Conservation (phyloP, 2,797 vertebrate species). For the Eulemur mongoz region DNA sequence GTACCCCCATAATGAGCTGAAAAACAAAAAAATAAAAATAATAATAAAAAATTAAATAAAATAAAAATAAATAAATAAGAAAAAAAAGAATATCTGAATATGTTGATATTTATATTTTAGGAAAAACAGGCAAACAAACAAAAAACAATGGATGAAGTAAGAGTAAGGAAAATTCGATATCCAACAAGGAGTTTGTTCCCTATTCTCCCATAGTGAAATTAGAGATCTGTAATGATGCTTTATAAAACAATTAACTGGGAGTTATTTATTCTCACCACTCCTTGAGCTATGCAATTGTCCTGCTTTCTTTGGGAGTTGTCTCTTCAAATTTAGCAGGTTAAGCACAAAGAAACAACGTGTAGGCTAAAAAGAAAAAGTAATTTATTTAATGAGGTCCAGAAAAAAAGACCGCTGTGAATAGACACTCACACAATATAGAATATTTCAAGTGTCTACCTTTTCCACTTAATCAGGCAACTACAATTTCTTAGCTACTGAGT, state of each 20-base stretch:
- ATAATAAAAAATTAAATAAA: too few relatives aligned
- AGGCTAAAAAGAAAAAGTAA: background rate
- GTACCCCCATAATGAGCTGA: too few relatives aligned
- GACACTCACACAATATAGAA: background rate
- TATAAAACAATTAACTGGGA: background rate
- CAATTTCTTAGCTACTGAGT: conserved; percentile 13
- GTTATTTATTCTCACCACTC: conserved; percentile 18
- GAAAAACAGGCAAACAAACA: background rate
- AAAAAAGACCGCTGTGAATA: background rate
- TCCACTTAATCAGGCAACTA: background rate
- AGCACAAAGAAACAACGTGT: conserved; percentile 11
- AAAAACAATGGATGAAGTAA: background rate
- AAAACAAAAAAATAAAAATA: too few relatives aligned
- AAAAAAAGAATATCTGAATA: background rate
- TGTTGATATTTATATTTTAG: background rate
- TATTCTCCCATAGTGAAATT: background rate
- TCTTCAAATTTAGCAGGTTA: conserved; percentile 34
- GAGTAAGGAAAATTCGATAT: background rate
- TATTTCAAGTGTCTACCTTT: background rate
- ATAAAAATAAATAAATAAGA: too few relatives aligned
- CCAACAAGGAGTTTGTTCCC: background rate
- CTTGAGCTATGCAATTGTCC: background rate
- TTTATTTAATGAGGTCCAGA: conserved; percentile 49
- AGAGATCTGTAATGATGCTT: background rate
- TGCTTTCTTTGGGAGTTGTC: conserved; percentile 22